phyloP scores from a whole-genome alignment of 92 coral and sea anemone genomes.

The Palythoa grandiflora region DNA sequence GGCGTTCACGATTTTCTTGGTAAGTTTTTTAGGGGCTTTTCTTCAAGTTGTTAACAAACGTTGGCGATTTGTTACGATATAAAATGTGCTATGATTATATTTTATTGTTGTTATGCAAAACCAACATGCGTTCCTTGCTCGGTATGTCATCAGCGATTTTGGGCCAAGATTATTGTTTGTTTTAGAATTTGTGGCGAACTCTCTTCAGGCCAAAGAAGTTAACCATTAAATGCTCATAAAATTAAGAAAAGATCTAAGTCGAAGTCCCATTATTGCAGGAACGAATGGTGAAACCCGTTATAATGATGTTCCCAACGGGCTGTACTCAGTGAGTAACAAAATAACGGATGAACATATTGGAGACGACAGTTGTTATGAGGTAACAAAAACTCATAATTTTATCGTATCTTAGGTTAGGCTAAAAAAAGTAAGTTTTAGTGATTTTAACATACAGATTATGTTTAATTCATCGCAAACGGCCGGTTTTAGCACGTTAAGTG shows the following conservation, averaged over 20 bases:
- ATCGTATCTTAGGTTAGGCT: neutral
- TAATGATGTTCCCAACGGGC: conserved; percentile 54
- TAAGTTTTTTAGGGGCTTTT: conserved; percentile 23
- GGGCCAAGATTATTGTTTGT: neutral
- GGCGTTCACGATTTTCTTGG: conserved; percentile 96
- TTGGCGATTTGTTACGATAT: neutral
- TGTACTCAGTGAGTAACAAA: conserved; percentile 35
- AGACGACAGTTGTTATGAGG: conserved; percentile 92
- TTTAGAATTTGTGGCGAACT: conserved; percentile 18
- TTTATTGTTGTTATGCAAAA: neutral
- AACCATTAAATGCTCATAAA: neutral
- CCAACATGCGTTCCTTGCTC: neutral
- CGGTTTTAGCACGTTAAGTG: conserved; percentile 41
- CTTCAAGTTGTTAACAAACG: neutral
- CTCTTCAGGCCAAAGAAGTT: conserved; percentile 39
- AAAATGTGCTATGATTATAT: conserved; percentile 16
- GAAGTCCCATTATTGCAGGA: conserved; percentile 35
- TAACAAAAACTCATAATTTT: conserved; percentile 17
- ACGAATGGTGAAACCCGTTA: conserved; percentile 30
- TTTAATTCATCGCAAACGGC: conserved; percentile 23
- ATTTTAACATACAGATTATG: neutral
- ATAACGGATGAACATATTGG: conserved; percentile 61
- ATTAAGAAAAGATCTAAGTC: neutral
- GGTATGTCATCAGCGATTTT: conserved; percentile 19
- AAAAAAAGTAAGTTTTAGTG: neutral